Evolutionary conservation across 2,797 vertebrate genomes (phyloP), one percentile per base, ranked within the genome.

Genomic region (Otolemur crassicaudatus): DNA sequence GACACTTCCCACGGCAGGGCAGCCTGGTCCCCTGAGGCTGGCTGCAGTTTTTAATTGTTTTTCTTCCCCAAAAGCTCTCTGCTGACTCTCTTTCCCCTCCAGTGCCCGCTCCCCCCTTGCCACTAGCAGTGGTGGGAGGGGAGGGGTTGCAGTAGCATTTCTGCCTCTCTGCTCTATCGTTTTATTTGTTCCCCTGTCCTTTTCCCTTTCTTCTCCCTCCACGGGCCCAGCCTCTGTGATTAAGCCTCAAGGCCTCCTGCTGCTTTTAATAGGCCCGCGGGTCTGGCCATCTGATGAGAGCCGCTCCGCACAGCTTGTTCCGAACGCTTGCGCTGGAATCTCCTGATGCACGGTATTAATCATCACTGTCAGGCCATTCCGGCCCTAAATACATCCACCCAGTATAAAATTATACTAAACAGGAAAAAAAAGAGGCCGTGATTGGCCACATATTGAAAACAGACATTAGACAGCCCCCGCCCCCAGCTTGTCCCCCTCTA

Each of bases 301-400:
- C 98, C 97, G 98, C 97, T 98, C 96, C 91, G 98, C 98, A 98
- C 99, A 98, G 99, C 98, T 98, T 98, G 98, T 97, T 94, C 98
- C 98, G 97, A 98, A 98, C 98, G 97, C 98, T 98, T 98, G 98
- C 98, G 95, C 98, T 98, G 98, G 99, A 99, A 99, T 99, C 99
- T 99, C 98, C 98, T 99, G 99, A 99, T 99, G 99, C 98, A 98
- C 97, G 75, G 98, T 98, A 99, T 99, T 99, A 99, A 99, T 99
- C 99, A 99, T 99, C 98, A 98, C 98, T 99, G 99, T 99, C 99
- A 99, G 98, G 97, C 98, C 98, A 82, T 94, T 98, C 97, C 94
- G 98, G 98, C 98, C 98, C 98, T 98, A 98, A 99, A 98, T 98
- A 98, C 98, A 98, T 98, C 98, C 98, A 98, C 99, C 99, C 98